phyloP scores from a whole-genome alignment of 2,113 vertebrate species.

The Neofelis nebulosa region DNA sequence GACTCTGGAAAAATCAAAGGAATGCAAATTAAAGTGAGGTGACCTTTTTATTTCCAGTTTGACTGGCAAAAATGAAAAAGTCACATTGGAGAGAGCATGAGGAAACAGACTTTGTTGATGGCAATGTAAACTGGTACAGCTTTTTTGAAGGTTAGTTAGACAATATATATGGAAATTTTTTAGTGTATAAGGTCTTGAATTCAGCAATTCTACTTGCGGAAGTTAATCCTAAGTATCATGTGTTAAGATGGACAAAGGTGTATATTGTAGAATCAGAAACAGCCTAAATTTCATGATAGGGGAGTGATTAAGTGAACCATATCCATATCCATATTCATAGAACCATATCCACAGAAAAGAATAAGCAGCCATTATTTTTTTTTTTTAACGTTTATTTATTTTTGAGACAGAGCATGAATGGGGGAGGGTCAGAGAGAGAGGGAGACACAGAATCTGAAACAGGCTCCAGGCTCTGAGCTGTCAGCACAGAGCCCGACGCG shows the following conservation, averaged over 20 bases:
- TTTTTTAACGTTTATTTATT: too few relatives aligned
- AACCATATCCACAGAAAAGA: background rate
- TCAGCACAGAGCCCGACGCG: too few relatives aligned
- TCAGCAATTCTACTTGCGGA: background rate
- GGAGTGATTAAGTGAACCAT: background rate
- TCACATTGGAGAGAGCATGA: background rate
- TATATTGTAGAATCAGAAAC: background rate
- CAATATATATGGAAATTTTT: background rate
- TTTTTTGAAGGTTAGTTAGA: background rate
- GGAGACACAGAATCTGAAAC: too few relatives aligned
- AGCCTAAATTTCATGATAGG: background rate
- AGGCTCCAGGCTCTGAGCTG: too few relatives aligned
- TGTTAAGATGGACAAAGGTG: background rate
- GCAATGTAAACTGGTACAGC: background rate
- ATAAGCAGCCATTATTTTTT: background rate
- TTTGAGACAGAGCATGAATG: too few relatives aligned
- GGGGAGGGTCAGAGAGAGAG: too few relatives aligned
- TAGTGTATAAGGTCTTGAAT: background rate
- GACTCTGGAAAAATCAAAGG: background rate
- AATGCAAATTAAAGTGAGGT: background rate
- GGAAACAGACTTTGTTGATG: background rate
- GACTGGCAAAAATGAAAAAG: background rate
- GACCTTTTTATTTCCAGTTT: background rate
- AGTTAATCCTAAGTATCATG: background rate
- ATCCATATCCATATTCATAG: background rate